Base-by-base conservation (phyloP, 1,140 invertebrate genomes). In the Drosophila trapezifrons region DNA sequence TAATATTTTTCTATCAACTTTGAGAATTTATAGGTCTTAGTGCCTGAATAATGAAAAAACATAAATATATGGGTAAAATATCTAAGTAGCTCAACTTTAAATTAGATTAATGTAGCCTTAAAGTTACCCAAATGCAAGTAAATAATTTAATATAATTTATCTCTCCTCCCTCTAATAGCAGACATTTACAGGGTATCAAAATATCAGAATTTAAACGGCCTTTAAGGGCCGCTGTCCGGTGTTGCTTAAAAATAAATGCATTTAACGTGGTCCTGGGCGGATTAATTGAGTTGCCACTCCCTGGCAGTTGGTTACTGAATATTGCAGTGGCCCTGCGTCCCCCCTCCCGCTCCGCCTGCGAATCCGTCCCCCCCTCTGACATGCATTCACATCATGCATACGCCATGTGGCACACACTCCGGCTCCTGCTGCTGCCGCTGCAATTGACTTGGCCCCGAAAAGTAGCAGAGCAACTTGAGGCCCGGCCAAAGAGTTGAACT, bases 261-360 rank as follows among this genome's bases (percentile, higher is more conserved):
- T 67, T 47, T 64, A 85, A 78, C 73, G 69, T 72, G 63, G 67
- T 71, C 67, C 27, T 42, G 67, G 65, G 67, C 40, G 47, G 62
- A 78, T 86, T 86, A 86, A 86, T 86, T 86, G 76, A 86, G 78
- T 86, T 81, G 71, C 69, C 52, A 66, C 74, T 71, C 32, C 65
- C 42, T 67, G 63, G 66, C 47, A 52, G 65, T 52, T 38, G 52
- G 37, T 49, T 65, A 45, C 71, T 72, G 67, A 72, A 72, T 74
- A 74, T 74, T 74, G 71, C 67, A 74, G 32, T 20, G 46, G 18
- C 25, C 25, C 42, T 35, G 20, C 67, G 20, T 42, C 22, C 22
- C 22, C 22, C 22, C 38, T 47, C 12, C 27, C 25, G 4, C n/a
- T 8, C 29, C 29, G 29, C 1, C 7, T 38, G 18, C 10, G 47